A percentile compares a stretch with the other conserved stretches of the same genome.
Evolutionary conservation across 2,888 invertebrate species (phyloP).

Genomic region (Erannis defoliaria): DNA sequence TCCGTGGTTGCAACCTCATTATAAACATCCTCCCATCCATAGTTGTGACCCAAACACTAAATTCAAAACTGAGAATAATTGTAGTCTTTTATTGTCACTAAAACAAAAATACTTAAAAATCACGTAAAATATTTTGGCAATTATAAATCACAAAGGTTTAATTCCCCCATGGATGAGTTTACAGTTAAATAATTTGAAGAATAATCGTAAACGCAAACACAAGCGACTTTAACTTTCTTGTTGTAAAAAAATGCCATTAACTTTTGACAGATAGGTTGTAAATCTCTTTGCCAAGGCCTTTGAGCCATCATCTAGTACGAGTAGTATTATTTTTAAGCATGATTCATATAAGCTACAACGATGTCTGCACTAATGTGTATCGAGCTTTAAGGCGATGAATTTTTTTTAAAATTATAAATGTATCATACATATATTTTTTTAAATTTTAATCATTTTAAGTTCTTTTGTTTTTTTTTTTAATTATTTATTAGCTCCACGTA

Average conservation of each 20-base stretch:
- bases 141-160: conserved; percentile 16
- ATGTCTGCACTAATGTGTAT: neutral
- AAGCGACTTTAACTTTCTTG: conserved; percentile 22
- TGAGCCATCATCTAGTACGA: neutral
- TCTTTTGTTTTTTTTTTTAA: no score
- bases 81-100: neutral
- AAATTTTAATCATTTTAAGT: no score
- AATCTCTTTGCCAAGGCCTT: conserved; percentile 40
- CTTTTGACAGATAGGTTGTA: conserved; percentile 41
- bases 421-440: no score
- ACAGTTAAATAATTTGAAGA: conserved; percentile 36
- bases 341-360: neutral
- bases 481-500: no score
- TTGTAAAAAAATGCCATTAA: conserved; percentile 37
- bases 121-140: conserved; percentile 12
- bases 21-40: no score
- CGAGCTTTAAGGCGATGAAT: neutral
- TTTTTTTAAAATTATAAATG: no score
- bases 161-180: conserved; percentile 11
- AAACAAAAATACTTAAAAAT: conserved; percentile 1
- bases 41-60: no score
- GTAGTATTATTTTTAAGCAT: neutral
- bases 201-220: conserved; percentile 41
- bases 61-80: neutral
- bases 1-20: no score